Evolutionary conservation across 1,140 invertebrate genomes (phyloP).

Genomic region (Cardiocondyla obscurior): DNA sequence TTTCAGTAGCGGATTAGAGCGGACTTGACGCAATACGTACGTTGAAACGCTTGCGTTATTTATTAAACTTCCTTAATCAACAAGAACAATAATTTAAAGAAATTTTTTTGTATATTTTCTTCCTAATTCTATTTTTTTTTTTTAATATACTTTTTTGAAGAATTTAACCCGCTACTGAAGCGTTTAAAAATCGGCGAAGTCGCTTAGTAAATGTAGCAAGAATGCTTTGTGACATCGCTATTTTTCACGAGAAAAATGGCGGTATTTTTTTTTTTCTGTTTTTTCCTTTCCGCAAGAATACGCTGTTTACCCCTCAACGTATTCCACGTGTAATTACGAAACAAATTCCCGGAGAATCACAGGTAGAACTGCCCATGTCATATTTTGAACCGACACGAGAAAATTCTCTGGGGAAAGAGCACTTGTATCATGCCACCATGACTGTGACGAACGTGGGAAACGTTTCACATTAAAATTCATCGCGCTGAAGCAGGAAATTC

Average conservation of each 20-base stretch:
- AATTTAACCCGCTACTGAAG: slow-evolving; percentile 22
- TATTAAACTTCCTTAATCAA: neutral
- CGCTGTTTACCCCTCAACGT: neutral
- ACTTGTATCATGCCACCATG: slow-evolving; percentile 9
- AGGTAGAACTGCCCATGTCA: neutral
- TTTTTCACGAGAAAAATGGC: neutral
- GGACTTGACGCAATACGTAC: neutral
- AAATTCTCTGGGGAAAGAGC: neutral
- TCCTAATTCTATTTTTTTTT: neutral
- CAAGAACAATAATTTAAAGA: neutral
- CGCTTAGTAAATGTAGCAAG: neutral
- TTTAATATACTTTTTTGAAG: neutral
- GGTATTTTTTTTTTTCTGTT: neutral
- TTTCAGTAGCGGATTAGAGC: slow-evolving; percentile 3
- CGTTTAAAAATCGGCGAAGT: slow-evolving; percentile 22
- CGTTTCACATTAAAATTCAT: slow-evolving; percentile 37
- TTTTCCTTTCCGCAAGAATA: neutral
- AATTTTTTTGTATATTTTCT: too few relatives aligned
- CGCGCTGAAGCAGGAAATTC: neutral
- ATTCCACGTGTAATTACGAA: slow-evolving; percentile 22
- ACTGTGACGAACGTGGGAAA: slow-evolving; percentile 26
- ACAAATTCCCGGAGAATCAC: slow-evolving; percentile 14
- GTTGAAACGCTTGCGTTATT: too few relatives aligned
- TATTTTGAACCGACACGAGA: neutral
- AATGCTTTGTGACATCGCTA: neutral